Conservation (phyloP, 2,797 vertebrate species). For the Gallinago solitaria region DNA sequence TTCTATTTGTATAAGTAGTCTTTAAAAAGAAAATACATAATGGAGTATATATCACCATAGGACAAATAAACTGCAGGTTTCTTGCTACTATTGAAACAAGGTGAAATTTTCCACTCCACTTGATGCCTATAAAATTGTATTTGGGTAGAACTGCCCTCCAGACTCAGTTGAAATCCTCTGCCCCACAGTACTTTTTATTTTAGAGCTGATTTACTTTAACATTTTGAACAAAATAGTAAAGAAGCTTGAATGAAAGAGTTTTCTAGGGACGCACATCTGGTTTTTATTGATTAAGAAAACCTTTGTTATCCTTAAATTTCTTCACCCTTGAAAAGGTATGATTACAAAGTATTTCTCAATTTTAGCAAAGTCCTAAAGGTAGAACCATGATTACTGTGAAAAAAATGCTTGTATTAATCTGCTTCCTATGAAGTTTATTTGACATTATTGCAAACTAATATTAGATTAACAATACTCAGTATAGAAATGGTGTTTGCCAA, state of each 20-base stretch:
- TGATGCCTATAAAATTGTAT: neutral
- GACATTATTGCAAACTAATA: neutral
- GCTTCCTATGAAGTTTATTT: neutral
- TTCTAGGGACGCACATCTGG: neutral
- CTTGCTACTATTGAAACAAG: neutral
- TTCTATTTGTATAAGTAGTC: neutral
- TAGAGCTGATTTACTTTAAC: neutral
- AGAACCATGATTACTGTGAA: neutral
- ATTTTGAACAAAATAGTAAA: neutral
- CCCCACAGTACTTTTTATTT: neutral
- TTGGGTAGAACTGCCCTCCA: neutral
- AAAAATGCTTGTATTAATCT: neutral
- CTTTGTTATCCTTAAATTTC: neutral
- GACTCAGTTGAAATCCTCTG: neutral
- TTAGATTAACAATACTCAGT: neutral
- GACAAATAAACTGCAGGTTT: neutral
- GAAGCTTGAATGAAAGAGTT: neutral
- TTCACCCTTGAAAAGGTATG: neutral
- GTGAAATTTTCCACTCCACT: neutral
- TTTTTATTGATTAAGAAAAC: neutral
- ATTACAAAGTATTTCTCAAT: neutral
- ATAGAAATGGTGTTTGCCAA: neutral
- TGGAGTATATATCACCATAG: neutral
- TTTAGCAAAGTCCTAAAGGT: neutral
- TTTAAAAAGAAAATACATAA: neutral